These are phyloP conservation scores for Piscicola geometra DNA, from an alignment of 2,888 invertebrate genomes.

Conservation along the genomic window DNA sequence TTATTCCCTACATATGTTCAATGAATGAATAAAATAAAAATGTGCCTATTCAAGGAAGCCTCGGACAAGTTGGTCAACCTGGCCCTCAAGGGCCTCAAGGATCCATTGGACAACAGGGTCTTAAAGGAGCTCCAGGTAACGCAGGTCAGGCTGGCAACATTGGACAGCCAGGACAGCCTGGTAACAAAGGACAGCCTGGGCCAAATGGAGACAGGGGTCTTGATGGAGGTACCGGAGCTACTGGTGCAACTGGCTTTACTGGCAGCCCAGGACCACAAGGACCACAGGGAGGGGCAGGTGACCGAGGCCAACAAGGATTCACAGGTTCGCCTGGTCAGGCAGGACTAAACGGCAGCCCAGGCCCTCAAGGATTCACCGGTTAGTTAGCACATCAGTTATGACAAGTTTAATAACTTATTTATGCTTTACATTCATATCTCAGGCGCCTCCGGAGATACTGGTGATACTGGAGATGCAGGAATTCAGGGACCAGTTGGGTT, in stretches of 20 bases:
- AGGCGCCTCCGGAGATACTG: constrained; percentile 25
- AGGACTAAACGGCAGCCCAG: constrained; percentile 33
- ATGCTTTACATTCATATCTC: constrained; percentile 1
- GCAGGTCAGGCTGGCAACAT: constrained; percentile 35
- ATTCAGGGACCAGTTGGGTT: constrained; percentile 30
- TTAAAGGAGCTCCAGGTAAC: constrained; percentile 33
- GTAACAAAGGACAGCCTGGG: constrained; percentile 31
- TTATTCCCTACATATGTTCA: not conserved
- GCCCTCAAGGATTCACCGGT: constrained; percentile 32
- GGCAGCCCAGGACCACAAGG: constrained; percentile 47
- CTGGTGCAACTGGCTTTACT: constrained; percentile 33
- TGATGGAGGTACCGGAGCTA: constrained; percentile 27
- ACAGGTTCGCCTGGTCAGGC: constrained; percentile 36
- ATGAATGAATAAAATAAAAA: not conserved
- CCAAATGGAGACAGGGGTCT: constrained; percentile 28
- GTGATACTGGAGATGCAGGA: constrained; percentile 36
- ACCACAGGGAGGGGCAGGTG: constrained; percentile 43
- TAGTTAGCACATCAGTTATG: constrained; percentile 9
- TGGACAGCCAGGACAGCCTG: constrained; percentile 38
- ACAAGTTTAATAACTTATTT: not conserved
- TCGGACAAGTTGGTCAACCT: constrained; percentile 31
- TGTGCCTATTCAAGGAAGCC: not conserved
- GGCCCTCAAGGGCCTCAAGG: constrained; percentile 38
- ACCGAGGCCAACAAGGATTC: constrained; percentile 35
- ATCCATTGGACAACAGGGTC: constrained; percentile 27